Base-by-base conservation (phyloP, 1,140 invertebrate species). In the Meteorus sp. region DNA sequence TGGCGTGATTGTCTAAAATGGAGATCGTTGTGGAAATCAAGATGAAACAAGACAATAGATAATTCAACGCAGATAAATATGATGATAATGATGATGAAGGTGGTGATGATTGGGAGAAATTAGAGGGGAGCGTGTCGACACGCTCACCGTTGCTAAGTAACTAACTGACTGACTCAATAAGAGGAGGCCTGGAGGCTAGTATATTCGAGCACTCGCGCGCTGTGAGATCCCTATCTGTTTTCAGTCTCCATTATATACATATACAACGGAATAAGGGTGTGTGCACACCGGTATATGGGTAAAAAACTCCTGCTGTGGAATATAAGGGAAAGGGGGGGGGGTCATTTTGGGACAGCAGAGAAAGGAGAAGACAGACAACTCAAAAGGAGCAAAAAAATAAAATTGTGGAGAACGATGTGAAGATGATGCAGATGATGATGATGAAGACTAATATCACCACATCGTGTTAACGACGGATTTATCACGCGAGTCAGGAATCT, bases 111-210 rank as follows among this genome's bases (percentile, higher is more conserved):
- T 33, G 23, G 25, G 31, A 23, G 44, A 35, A 19, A 56, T 45
- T 44, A 25, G 58, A 29, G 35, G 15, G 45, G 50, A 41, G 58
- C 68, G 69, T 71, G 66, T 66, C 67, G 66, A 62, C 67, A 70
- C 69, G 69, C 62, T 71, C 60, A 68, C 72, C 68, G 67, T 69
- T 68, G 68, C 72, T 59, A 67, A 71, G 70, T 69, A 68, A 75
- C 72, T 76, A 69, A 76, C 72, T 74, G 72, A 77, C 75, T 75
- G 71, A 75, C 73, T 78, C 74, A 77, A 76, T 75, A 69, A 74
- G 71, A 75, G 71, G 70, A 70, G 68, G 68, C 64, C 70, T 63
- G 60, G 61, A 61, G 60, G 48, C 54, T 57, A 48, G 53, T 57
- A 48, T 39, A 6, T 27, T 31, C 39, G 57, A 54, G 56, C 61